Base-by-base conservation (phyloP, 92 coral and sea anemone species). In the Phenganax stokvisi region DNA sequence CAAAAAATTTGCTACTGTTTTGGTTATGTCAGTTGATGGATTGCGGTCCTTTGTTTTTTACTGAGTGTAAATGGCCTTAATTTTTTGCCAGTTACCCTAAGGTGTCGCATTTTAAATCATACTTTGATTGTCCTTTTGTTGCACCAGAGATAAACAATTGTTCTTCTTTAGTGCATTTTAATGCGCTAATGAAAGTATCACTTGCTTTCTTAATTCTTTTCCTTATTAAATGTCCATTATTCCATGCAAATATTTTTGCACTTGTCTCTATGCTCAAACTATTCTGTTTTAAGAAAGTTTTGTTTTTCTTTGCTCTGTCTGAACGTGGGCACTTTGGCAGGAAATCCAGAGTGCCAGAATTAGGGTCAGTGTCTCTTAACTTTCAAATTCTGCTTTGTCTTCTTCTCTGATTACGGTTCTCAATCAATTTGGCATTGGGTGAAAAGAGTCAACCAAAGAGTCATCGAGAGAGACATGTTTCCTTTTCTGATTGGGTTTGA, bases 331-430 rank as follows among this genome's bases (percentile, higher is more conserved):
- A 52, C 27, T 60, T 54, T 70, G 89, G 89, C 64, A 89, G 64
- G 31, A 83, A 89, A 69, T 84, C 81, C 70, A 86, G 80, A 89
- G 83, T 86, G 37, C 82, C 88, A 54, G 88, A 84, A 15, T 56
- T 31, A 63, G 80, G 65, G 77, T 89, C 88, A n/a, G 86, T 78
- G 82, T 86, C 79, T 17, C 61, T 59, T 25, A 76, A 88, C 74
- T 81, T 87, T 6, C 79, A 81, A 89, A 89, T 28, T 80, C 77
- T 0, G 56, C 28, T 76, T 89, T 81, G 12, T 73, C 80, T 51
- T 79, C 15, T 10, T 57, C 30, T 20, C 62, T 74, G 7, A 74
- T n/a, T 20, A 37, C 54, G 37, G 37, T 53, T 27, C 59, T 54
- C 20, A 52, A 62, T 54, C 79, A 63, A 47, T 72, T 74, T 9